Percentiles rank a stretch among this genome's conserved stretches.
Conservation (phyloP, 2,888 invertebrate genomes). For the Orthosia cruda region DNA sequence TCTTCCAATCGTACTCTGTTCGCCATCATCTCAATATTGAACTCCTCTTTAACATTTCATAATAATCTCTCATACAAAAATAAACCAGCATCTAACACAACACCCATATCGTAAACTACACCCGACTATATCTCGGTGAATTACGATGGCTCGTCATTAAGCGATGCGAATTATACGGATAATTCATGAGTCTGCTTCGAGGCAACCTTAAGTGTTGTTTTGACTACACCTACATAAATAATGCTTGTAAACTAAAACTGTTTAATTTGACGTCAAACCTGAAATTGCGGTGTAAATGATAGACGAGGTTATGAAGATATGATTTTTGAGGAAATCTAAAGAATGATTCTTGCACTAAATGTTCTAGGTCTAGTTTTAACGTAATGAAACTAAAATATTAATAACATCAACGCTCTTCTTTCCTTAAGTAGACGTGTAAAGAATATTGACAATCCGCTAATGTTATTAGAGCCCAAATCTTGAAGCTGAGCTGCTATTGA, state of each 20-base stretch:
- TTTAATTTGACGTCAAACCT: conserved; percentile 10
- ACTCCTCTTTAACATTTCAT: too few species aligned
- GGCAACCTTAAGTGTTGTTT: conserved; percentile 62
- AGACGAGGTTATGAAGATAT: background rate
- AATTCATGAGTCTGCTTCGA: conserved; percentile 74
- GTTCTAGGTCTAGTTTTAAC: too few species aligned
- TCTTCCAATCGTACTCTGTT: too few species aligned
- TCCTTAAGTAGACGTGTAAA: too few species aligned
- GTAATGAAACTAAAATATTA: too few species aligned
- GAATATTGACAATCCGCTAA: too few species aligned
- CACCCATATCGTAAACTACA: conserved; percentile 31
- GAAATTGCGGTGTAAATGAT: background rate
- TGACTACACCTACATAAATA: conserved; percentile 43
- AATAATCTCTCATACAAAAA: too few species aligned
- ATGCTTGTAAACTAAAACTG: conserved; percentile 21
- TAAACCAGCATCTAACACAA: conserved; percentile 24
- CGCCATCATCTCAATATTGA: too few species aligned
- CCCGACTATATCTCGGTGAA: conserved; percentile 71
- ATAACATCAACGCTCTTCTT: too few species aligned
- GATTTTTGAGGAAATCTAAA: background rate
- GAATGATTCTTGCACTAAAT: too few species aligned
- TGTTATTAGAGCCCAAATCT: too few species aligned
- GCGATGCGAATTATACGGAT: conserved; percentile 77
- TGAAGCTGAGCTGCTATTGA: too few species aligned
- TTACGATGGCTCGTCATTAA: conserved; percentile 77